phyloP scores from a whole-genome alignment of 2,888 invertebrate species.

The Pandemis heparana region DNA sequence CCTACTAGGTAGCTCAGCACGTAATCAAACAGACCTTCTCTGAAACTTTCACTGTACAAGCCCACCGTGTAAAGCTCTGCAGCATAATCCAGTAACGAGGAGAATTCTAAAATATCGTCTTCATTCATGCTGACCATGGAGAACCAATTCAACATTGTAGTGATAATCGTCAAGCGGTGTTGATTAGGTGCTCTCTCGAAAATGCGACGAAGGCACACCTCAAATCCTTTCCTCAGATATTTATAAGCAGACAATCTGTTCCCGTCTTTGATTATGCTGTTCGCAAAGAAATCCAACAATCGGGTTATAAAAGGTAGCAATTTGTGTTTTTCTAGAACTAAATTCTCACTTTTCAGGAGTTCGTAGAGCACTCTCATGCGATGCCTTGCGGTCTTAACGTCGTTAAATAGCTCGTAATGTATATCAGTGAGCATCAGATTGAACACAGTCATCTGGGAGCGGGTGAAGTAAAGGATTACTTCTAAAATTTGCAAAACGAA shows the following conservation, averaged over 20 bases:
- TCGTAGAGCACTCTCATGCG: constrained; percentile 81
- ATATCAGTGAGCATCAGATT: constrained; percentile 68
- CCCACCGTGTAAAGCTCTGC: constrained; percentile 75
- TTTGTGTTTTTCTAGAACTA: constrained; percentile 74
- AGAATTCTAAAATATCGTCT: constrained; percentile 81
- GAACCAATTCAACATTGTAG: constrained; percentile 82
- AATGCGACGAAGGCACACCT: constrained; percentile 82
- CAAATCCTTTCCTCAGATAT: constrained; percentile 79
- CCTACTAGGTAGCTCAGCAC: constrained; percentile 77
- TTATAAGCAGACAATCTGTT: constrained; percentile 56
- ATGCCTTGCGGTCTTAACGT: constrained; percentile 69
- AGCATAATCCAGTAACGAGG: constrained; percentile 81
- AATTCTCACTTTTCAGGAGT: constrained; percentile 74
- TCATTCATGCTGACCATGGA: constrained; percentile 68
- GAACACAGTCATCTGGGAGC: constrained; percentile 61
- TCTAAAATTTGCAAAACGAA: constrained; percentile 67
- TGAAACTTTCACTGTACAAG: constrained; percentile 73
- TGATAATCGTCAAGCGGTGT: constrained; percentile 78
- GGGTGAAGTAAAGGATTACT: constrained; percentile 62
- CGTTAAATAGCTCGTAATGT: constrained; percentile 60
- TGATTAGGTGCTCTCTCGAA: constrained; percentile 78
- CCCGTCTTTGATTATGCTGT: constrained; percentile 62
- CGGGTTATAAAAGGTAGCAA: constrained; percentile 71
- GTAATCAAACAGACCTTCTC: constrained; percentile 75
- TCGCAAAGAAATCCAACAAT: constrained; percentile 78